These are phyloP conservation scores for Pseudopleuronectes americanus DNA, from an alignment of 2,797 vertebrate species.

Conservation along the genomic window DNA sequence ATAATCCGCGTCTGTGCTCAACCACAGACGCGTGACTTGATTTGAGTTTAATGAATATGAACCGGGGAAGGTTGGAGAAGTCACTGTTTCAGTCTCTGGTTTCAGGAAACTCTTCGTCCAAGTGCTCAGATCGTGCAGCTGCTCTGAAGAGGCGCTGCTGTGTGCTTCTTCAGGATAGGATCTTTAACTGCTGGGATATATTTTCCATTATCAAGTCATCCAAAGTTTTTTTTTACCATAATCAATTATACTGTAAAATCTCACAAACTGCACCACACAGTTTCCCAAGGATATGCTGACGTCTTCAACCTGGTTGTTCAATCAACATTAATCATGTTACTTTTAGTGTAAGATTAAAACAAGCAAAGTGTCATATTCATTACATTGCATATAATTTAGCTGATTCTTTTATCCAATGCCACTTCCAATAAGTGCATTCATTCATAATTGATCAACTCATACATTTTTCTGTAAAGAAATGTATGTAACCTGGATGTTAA, in stretches of 20 bases:
- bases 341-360: too few relatives aligned
- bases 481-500: too few relatives aligned
- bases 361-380: too few relatives aligned
- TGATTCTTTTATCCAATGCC: too few relatives aligned
- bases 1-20: not conserved
- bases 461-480: too few relatives aligned
- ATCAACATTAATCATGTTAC: too few relatives aligned
- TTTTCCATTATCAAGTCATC: not conserved
- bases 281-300: too few relatives aligned
- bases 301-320: too few relatives aligned
- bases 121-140: conserved; percentile 41
- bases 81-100: conserved; percentile 35
- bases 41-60: not conserved
- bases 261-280: not conserved
- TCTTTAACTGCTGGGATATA: not conserved
- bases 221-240: not conserved
- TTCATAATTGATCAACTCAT: too few relatives aligned
- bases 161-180: not conserved
- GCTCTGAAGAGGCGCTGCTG: conserved; percentile 12
- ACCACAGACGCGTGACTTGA: not conserved
- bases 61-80: conserved; percentile 8
- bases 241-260: not conserved
- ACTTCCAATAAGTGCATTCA: too few relatives aligned
- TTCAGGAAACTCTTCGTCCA: conserved; percentile 57
- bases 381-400: too few relatives aligned